Percentiles rank a stretch among this genome's conserved stretches.
These are phyloP conservation scores for Phyllostomus discolor DNA, from an alignment of 2,113 vertebrate species.

Conservation along the genomic window DNA sequence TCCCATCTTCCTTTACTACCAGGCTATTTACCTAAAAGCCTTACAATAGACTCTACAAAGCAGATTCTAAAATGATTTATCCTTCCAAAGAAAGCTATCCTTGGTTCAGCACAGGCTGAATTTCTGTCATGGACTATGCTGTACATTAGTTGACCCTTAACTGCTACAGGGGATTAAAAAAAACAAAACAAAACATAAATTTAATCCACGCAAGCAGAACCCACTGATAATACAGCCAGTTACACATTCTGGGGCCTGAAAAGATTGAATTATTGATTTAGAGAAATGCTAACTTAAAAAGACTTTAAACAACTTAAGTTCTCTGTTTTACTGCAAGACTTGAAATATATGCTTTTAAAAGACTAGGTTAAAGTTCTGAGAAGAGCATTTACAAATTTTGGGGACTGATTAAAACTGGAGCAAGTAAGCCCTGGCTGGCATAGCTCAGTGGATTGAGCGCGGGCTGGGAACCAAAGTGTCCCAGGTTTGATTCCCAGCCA, in stretches of 20 bases:
- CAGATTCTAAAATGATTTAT: not conserved
- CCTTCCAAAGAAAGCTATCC: not conserved
- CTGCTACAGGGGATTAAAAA: not conserved
- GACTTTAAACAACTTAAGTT: not conserved
- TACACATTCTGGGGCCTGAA: not conserved
- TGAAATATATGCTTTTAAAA: not conserved
- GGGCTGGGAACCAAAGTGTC: no score
- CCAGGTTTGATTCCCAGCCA: no score
- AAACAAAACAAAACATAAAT: not conserved
- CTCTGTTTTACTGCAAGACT: not conserved
- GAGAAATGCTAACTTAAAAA: not conserved
- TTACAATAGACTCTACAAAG: not conserved
- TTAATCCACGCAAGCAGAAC: not conserved
- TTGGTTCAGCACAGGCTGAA: not conserved
- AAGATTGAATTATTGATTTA: not conserved
- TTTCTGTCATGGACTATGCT: not conserved
- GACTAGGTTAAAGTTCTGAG: not conserved
- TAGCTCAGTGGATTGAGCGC: no score
- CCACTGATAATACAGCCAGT: not conserved
- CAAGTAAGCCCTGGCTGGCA: no score
- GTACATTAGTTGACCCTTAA: not conserved
- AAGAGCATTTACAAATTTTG: not conserved
- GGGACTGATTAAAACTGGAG: not conserved
- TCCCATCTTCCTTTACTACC: not conserved
- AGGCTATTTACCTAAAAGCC: not conserved